Evolutionary conservation across 2,113 vertebrate species (phyloP), one percentile per base, ranked within the genome.

Genomic region (Falco punctatus): DNA sequence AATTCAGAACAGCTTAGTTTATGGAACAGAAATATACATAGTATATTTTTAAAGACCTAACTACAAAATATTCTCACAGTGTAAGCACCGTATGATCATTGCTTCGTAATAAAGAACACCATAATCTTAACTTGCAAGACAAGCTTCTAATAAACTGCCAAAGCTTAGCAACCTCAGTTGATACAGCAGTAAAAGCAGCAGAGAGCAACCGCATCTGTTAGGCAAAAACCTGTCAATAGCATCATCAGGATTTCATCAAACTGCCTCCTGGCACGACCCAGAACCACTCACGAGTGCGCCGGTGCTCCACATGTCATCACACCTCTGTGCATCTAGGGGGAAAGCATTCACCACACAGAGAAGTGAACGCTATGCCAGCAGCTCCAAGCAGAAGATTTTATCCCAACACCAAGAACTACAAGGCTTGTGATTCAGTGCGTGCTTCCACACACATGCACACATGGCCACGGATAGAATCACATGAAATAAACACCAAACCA

Each of bases 361-460:
- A 51, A 5, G 13, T 35, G 54, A 64, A 54, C 9, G 3, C 15
- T 70, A 9, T 55, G 33, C 38, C 20, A 12, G 35, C 20, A 46
- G 69, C 62, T 79, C 81, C 71, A 79, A 69, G 66, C 40, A 62
- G 44, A 52, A 48, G 2, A 4, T 51, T 64, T 52, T 10, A 57
- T 0, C 0, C 28, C 52, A 48, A 24, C 24, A 49, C 8, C 0
- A 0, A 94, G 57, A 79, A 33, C 14, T n/a, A 38, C 42, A 15
- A 28, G 38, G 19, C 21, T 66, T 16, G 15, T 0, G 0, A 27
- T 11, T 28, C 74, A 61, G 33, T 0, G 18, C 55, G 19, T 0
- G 0, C 28, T 23, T 14, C 6, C 5, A 9, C 0, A 0, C 1
- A 2, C 33, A 20, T 4, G 0, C 9, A 5, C 0, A 0, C 0